Conservation (phyloP, 2,888 invertebrate genomes). For the Apodemia hepburni region DNA sequence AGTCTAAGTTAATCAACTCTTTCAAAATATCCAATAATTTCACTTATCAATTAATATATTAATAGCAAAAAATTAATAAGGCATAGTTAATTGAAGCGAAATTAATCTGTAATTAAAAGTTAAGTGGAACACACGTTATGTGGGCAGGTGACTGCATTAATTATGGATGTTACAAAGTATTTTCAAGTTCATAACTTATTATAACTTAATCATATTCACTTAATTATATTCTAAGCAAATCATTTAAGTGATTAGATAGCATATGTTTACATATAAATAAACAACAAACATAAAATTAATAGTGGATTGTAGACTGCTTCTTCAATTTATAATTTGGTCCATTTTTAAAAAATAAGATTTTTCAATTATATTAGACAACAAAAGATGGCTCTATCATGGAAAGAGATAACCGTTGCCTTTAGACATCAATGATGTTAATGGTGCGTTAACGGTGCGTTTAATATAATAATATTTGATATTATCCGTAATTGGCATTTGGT, state of each 20-base stretch:
- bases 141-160: conserved; percentile 48
- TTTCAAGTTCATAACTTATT: conserved; percentile 30
- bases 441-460: too few relatives aligned
- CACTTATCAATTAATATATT: conserved; percentile 31
- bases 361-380: too few relatives aligned
- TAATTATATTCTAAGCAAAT: conserved; percentile 25
- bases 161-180: conserved; percentile 40
- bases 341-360: too few relatives aligned
- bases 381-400: too few relatives aligned
- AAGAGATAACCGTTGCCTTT: too few relatives aligned
- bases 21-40: neutral
- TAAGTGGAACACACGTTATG: conserved; percentile 31
- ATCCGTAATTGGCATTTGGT: too few relatives aligned
- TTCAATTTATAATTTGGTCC: too few relatives aligned
- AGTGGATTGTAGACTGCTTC: too few relatives aligned
- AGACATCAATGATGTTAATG: too few relatives aligned
- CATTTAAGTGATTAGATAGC: neutral
- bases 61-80: conserved; percentile 34
- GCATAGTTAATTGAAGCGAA: conserved; percentile 37
- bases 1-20: too few relatives aligned
- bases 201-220: conserved; percentile 33
- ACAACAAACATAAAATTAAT: too few relatives aligned
- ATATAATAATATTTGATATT: too few relatives aligned
- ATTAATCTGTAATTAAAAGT: conserved; percentile 43
- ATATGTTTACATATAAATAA: neutral